A percentile compares a stretch with the other conserved stretches of the same genome.
These are phyloP conservation scores for Homalodisca vitripennis DNA, from an alignment of 1,140 invertebrate genomes.

Conservation along the genomic window DNA sequence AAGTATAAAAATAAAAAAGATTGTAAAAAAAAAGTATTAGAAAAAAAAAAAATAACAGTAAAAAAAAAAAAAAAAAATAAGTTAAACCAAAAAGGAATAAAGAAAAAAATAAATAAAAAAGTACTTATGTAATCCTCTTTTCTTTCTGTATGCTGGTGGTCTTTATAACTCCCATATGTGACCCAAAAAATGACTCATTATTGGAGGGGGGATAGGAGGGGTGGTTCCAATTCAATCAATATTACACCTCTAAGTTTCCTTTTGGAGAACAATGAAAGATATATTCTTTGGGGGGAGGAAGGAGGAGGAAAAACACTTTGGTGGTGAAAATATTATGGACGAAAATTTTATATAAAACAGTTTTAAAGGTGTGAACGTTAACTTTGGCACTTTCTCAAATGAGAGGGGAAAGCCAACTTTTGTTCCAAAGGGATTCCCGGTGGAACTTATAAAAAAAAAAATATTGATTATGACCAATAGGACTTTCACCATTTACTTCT, in stretches of 20 bases:
- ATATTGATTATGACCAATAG: constrained; percentile 53
- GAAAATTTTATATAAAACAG: constrained; percentile 4
- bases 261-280: constrained; percentile 44
- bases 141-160: background rate
- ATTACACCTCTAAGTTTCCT: constrained; percentile 42
- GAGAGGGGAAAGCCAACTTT: constrained; percentile 2
- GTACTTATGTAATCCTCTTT: background rate
- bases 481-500: constrained; percentile 57
- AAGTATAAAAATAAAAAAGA: too few species aligned
- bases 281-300: constrained; percentile 39
- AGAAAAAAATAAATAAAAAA: too few species aligned
- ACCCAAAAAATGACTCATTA: constrained; percentile 45
- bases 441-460: constrained; percentile 51
- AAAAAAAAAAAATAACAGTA: too few species aligned
- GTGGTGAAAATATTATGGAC: background rate
- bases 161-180: constrained; percentile 41
- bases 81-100: too few species aligned
- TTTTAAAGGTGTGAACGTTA: background rate
- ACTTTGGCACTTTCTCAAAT: constrained; percentile 20
- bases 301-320: background rate
- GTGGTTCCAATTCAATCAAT: too few species aligned
- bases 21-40: too few species aligned
- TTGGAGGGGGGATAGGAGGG: constrained; percentile 49
- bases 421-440: constrained; percentile 40
- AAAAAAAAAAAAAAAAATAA: too few species aligned